These are phyloP conservation scores for Drosophila bocqueti DNA, from an alignment of 1,140 invertebrate species.

Conservation along the genomic window DNA sequence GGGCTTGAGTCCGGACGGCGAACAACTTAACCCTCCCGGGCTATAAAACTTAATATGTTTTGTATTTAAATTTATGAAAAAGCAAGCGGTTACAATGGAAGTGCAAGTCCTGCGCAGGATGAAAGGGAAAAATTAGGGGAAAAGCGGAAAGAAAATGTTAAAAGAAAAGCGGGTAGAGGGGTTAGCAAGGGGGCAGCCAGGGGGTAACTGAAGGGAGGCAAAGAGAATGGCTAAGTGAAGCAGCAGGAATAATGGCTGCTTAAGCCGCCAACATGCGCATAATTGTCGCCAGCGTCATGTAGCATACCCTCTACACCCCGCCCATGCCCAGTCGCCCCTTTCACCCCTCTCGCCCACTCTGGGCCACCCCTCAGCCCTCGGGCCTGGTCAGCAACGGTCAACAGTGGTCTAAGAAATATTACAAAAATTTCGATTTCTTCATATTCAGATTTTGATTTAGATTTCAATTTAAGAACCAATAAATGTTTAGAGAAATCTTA, in stretches of 20 bases:
- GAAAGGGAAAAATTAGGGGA: constrained; percentile 29
- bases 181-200: not conserved
- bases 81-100: constrained; percentile 56
- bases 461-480: not conserved
- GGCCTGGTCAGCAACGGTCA: constrained; percentile 21
- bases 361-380: not conserved
- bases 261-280: constrained; percentile 82
- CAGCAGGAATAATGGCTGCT: constrained; percentile 78
- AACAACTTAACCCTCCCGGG: constrained; percentile 72
- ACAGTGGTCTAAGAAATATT: constrained; percentile 9
- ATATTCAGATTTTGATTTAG: too few relatives aligned
- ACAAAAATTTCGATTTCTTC: not conserved
- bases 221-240: constrained; percentile 28
- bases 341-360: not conserved
- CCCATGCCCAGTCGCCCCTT: not conserved
- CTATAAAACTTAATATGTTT: constrained; percentile 84
- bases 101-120: constrained; percentile 34
- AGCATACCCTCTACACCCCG: not conserved
- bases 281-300: constrained; percentile 69
- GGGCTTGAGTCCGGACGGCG: not conserved
- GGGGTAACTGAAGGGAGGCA: not conserved
- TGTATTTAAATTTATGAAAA: constrained; percentile 84
- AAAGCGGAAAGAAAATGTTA: constrained; percentile 4
- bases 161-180: not conserved
- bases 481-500: not conserved